phyloP scores from a whole-genome alignment of 2,888 invertebrate genomes.

The Andrena haemorrhoa region DNA sequence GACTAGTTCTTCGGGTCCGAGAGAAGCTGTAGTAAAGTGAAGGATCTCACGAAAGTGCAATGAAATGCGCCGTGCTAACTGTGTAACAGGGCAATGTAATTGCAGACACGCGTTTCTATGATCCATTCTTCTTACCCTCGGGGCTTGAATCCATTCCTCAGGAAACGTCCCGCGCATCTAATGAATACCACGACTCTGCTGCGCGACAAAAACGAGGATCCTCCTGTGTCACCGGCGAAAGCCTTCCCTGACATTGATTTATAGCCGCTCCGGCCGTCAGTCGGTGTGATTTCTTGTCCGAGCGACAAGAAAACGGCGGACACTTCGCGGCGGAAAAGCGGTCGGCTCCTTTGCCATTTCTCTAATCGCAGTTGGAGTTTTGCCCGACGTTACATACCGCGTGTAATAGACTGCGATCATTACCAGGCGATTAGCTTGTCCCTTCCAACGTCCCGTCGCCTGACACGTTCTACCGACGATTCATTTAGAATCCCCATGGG shows the following conservation, averaged over 20 bases:
- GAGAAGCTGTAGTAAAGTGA: too few species aligned
- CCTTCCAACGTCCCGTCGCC: background rate
- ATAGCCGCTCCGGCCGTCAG: constrained; percentile 19
- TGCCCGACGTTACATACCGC: constrained; percentile 8
- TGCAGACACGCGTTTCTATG: background rate
- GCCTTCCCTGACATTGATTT: constrained; percentile 49
- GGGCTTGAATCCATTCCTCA: background rate
- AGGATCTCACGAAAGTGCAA: too few species aligned
- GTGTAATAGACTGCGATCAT: constrained; percentile 29
- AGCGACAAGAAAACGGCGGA: constrained; percentile 16
- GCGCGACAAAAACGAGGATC: constrained; percentile 34
- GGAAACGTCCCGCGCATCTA: constrained; percentile 13
- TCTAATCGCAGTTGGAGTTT: constrained; percentile 39
- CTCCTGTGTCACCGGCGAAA: constrained; percentile 24
- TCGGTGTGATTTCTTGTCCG: constrained; percentile 29
- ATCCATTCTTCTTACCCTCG: background rate
- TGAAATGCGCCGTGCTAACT: too few species aligned
- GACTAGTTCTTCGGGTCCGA: too few species aligned
- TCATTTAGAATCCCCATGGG: constrained; percentile 1
- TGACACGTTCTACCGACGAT: background rate
- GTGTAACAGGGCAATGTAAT: background rate
- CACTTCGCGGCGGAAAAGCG: constrained; percentile 37
- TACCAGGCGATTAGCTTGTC: constrained; percentile 43
- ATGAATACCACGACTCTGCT: constrained; percentile 22
- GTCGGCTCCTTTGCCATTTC: constrained; percentile 41